A percentile compares a stretch with the other conserved stretches of the same genome.
These are phyloP conservation scores for Myotis lucifugus DNA, from an alignment of 2,113 vertebrate genomes.

Conservation along the genomic window DNA sequence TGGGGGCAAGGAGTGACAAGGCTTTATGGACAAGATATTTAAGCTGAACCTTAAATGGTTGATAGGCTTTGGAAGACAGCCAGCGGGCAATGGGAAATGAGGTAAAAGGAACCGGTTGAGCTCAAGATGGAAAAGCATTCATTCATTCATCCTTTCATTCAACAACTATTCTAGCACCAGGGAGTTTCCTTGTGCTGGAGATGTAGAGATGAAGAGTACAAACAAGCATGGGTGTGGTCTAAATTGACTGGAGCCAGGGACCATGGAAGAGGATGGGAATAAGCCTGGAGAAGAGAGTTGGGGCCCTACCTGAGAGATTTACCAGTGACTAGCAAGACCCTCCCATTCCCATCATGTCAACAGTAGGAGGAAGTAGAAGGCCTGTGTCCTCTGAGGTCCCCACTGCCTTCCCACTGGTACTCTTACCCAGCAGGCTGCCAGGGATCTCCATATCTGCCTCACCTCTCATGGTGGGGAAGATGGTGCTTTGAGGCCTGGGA, in stretches of 20 bases:
- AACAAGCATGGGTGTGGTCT: not conserved
- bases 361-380: not conserved
- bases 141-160: not conserved
- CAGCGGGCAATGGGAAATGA: not conserved
- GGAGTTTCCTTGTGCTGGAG: not conserved
- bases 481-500: not conserved
- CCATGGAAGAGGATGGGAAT: not conserved
- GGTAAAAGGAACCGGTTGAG: not conserved
- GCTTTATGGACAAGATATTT: not conserved
- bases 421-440: not conserved
- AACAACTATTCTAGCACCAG: not conserved
- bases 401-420: not conserved
- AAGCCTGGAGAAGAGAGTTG: not conserved
- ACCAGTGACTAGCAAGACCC: not conserved
- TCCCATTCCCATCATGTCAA: not conserved
- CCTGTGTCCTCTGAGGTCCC: not conserved
- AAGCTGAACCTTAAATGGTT: not conserved
- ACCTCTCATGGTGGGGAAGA: not conserved
- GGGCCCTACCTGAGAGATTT: not conserved
- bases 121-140: not conserved
- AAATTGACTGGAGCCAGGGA: not conserved
- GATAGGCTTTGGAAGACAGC: not conserved
- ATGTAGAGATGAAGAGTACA: too few species aligned
- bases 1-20: not conserved
- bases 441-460: not conserved